phyloP scores from a whole-genome alignment of 2,113 vertebrate genomes.

The Monarcha castaneiventris region DNA sequence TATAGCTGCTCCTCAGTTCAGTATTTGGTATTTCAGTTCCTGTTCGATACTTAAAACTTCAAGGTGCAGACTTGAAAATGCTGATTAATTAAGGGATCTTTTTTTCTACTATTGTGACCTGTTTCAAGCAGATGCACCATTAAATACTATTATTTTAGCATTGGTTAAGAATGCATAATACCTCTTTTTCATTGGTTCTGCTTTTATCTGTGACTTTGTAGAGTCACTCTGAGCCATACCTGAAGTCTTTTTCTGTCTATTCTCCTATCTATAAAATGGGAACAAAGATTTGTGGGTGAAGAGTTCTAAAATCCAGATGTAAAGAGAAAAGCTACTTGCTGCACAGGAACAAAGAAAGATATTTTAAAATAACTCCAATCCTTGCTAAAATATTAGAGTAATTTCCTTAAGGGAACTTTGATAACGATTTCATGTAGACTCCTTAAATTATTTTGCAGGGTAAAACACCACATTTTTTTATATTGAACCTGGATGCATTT shows the following conservation, averaged over 20 bases:
- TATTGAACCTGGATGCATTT: background rate
- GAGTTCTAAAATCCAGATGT: background rate
- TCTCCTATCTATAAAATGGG: background rate
- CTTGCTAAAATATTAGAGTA: background rate
- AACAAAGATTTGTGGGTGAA: background rate
- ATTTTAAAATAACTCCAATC: background rate
- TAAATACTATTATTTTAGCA: background rate
- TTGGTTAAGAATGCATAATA: background rate
- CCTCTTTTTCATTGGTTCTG: background rate
- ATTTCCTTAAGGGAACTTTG: background rate
- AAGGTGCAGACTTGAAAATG: background rate
- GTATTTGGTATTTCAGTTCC: background rate
- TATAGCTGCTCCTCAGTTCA: background rate
- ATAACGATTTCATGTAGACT: background rate
- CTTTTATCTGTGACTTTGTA: background rate
- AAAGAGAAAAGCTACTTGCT: background rate
- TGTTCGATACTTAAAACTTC: background rate
- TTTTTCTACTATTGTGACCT: background rate
- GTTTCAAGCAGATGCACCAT: background rate
- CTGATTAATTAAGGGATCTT: background rate
- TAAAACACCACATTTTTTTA: background rate
- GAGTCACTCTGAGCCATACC: background rate
- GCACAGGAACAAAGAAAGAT: background rate
- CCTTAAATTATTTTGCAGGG: background rate
- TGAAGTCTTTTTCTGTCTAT: background rate